Base-by-base conservation (phyloP, 2,888 invertebrate genomes). In the Drymonia ruficornis region DNA sequence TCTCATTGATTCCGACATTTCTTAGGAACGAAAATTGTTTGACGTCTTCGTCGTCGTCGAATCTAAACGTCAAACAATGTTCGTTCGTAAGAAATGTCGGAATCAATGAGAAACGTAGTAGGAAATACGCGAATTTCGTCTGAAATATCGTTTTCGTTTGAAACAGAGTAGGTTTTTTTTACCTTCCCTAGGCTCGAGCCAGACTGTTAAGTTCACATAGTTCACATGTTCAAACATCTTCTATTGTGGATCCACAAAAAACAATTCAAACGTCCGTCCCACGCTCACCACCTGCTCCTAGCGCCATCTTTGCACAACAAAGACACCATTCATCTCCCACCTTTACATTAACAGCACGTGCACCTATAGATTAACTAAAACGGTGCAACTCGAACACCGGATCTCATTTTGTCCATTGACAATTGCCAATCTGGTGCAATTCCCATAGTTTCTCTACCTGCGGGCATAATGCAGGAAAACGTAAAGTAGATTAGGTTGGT, bases 371-470 rank as follows among this genome's bases (percentile, higher is more conserved):
- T 9, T 8, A 31, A 11, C 1, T 11, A 15, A 7, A 40, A 7
- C 15, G n/a, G 15, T n/a, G 38, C 38, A 7, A 15, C 6, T 52
- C 52, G 45, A 45, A 18, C 53, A 46, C 51, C 59, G 53, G 63
- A 46, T 43, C 36, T 46, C 2, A 31, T 40, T 59, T 61, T 57
- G 66, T 70, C 44, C 28, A 28, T 47, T 36, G 47, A 63, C 67
- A 69, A 68, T 29, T 52, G 38, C 49, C 48, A 43, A 52, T 49
- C 40, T 54, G 52, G 54, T 63, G 56, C 53, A 50, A 53, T 83
- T 86, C 86, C 75, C 86, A 86, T 81, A 83, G 82, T 81, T 81
- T 82, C 80, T 78, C 78, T 82, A 78, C 78, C 80, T 82, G 70
- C 62, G 59, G 46, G 51, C 46, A 46, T 46, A 36, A 47, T 58